Conservation (phyloP, 2,888 invertebrate genomes). For the Nymphalis c-album region DNA sequence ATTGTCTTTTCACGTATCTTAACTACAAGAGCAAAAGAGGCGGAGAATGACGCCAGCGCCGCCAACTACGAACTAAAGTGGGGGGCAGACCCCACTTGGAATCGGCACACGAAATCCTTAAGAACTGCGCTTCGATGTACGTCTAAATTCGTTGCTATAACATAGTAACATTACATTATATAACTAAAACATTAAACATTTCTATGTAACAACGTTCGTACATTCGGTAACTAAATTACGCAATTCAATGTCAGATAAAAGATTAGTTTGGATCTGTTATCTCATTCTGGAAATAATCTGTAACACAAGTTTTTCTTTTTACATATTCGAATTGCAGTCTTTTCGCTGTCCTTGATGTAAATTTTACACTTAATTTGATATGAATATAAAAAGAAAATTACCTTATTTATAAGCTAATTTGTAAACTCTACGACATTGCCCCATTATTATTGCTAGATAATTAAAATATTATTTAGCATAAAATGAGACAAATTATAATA, state of each 20-base stretch:
- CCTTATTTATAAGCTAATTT: too few species aligned
- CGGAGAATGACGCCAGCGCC: too few species aligned
- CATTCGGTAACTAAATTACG: slow-evolving; percentile 24
- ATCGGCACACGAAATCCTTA: too few species aligned
- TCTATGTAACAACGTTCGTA: slow-evolving; percentile 20
- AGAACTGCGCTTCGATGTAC: too few species aligned
- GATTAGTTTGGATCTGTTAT: slow-evolving; percentile 26
- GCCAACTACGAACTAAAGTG: too few species aligned
- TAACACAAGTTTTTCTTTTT: slow-evolving; percentile 3
- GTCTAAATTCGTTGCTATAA: too few species aligned
- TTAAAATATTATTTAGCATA: slow-evolving; percentile 4
- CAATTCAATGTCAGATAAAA: slow-evolving; percentile 30
- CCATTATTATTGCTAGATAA: slow-evolving; percentile 1
- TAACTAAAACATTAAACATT: slow-evolving; percentile 9
- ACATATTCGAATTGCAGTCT: not conserved
- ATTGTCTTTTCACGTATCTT: too few species aligned
- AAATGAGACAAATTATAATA: not conserved
- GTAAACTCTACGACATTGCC: not conserved
- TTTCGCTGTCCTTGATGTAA: not conserved
- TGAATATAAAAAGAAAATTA: not conserved
- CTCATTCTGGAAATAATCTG: slow-evolving; percentile 19
- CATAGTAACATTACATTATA: slow-evolving; percentile 15
- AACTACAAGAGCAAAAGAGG: too few species aligned
- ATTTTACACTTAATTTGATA: not conserved
- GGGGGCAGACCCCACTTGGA: too few species aligned